These are phyloP conservation scores for Polyploca ridens DNA, from an alignment of 2,888 invertebrate species.

Conservation along the genomic window DNA sequence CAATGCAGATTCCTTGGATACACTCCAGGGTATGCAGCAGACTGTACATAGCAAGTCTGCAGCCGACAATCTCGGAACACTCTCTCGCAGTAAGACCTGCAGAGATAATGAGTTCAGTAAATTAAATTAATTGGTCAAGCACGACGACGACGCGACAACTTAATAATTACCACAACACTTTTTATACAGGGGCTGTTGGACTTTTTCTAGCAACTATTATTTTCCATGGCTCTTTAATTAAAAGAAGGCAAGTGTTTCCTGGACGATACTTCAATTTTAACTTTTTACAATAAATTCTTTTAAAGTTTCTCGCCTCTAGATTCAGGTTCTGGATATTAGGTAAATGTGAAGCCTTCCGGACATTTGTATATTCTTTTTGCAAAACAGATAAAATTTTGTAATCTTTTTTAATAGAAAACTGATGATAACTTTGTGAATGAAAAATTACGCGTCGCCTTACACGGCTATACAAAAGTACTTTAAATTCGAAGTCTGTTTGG, in stretches of 20 bases:
- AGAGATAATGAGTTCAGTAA: neutral
- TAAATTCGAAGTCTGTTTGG: conserved; percentile 29
- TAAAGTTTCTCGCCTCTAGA: too few species aligned
- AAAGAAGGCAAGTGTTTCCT: neutral
- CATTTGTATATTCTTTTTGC: too few species aligned
- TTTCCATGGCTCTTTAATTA: conserved; percentile 1
- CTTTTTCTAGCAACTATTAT: neutral
- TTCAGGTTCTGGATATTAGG: too few species aligned
- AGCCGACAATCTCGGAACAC: conserved; percentile 94
- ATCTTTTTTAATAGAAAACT: too few species aligned
- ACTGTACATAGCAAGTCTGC: conserved; percentile 97
- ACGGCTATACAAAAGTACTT: conserved; percentile 14
- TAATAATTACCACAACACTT: conserved; percentile 2
- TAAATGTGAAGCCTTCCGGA: too few species aligned
- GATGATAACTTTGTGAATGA: too few species aligned
- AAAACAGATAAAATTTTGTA: too few species aligned
- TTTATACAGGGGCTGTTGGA: neutral
- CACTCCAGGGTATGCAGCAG: conserved; percentile 96
- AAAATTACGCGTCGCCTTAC: neutral
- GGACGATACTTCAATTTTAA: too few species aligned
- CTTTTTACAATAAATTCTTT: too few species aligned
- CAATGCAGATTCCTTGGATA: conserved; percentile 96
- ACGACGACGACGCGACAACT: conserved; percentile 2
- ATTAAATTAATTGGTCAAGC: neutral
- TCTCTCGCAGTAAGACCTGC: conserved; percentile 93